Conservation (phyloP, 2,113 vertebrate species). For the Gracilinanus agilis region DNA sequence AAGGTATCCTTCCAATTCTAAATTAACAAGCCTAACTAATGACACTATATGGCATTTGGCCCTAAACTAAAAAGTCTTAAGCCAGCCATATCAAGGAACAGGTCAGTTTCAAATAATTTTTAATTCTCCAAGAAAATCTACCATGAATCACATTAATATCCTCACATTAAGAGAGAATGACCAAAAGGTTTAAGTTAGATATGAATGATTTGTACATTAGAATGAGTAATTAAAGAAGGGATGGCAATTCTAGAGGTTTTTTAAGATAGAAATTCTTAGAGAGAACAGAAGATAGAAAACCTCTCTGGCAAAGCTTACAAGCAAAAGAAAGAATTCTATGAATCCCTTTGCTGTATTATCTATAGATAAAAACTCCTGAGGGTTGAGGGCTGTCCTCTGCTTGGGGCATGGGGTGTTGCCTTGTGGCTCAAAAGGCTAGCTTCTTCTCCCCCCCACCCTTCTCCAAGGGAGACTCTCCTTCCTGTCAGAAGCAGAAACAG, state of each 20-base stretch:
- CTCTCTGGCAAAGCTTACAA: background rate
- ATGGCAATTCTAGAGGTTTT: background rate
- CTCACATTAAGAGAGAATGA: too few species aligned
- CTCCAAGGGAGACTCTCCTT: background rate
- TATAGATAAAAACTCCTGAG: background rate
- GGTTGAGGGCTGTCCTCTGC: background rate
- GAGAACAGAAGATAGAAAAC: too few species aligned
- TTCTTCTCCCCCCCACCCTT: background rate
- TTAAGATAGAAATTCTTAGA: background rate
- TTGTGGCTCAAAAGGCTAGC: background rate
- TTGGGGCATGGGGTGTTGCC: background rate
- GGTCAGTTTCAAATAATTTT: slow-evolving; percentile 16
- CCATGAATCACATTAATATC: background rate
- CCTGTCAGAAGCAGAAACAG: background rate
- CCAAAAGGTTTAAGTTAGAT: too few species aligned
- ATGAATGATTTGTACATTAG: too few species aligned
- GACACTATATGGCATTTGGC: background rate
- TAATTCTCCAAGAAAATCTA: background rate
- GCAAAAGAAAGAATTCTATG: background rate
- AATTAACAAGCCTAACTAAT: background rate
- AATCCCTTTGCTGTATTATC: background rate
- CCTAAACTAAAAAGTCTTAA: background rate
- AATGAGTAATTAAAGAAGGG: too few species aligned
- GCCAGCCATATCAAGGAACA: background rate
- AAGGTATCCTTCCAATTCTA: background rate